Evolutionary conservation across 2,113 vertebrate genomes (phyloP), one percentile per base, ranked within the genome.

Genomic region (Oriolus oriolus): DNA sequence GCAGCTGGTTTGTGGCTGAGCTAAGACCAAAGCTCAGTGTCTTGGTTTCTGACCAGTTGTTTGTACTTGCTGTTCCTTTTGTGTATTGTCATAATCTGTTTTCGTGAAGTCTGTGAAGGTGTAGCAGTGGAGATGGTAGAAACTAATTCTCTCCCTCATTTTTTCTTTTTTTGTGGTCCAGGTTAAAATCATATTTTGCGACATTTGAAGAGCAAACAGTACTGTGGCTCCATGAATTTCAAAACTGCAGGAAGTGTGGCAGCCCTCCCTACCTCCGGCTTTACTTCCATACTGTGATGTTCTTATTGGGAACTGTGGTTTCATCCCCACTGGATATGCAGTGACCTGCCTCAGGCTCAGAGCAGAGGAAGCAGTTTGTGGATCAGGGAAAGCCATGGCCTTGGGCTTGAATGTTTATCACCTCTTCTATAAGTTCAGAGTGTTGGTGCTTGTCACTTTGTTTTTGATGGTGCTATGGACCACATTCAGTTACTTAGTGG

Each of bases 391-490:
- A 90, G 90, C 83, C 83, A 99, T 99, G 99, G 98, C 97, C 76
- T 85, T 96, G 71, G 98, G 80, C 93, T 90, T 84, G 22, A 87
- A 92, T 47, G 19, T 95, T 71, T 96, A 85, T 86, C 98, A 97
- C 59, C 31, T 98, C 54, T 97, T 97, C 44, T 97, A 97, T 78
- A 98, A 97, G 66, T 95, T 98, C 41, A 99, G 98, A 65, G 96
- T 98, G 22, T 41, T 99, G 77, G 47, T 99, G 11, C 94, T 99
- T 35, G 85, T 99, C 6, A 69, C 97, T 44, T 68, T 99, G 31
- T 98, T 97, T 22, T 71, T 98, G 10, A 97, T 96, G 5, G 89
- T 98, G 91, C 96, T 99, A 2, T 99, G 99, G 99, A 96, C 97
- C 60, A 97, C 96, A 2, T 97, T 98, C 83, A 94, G 85, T 91